phyloP scores from a whole-genome alignment of 1,140 invertebrate genomes.

The Lasioglossum baleicum region DNA sequence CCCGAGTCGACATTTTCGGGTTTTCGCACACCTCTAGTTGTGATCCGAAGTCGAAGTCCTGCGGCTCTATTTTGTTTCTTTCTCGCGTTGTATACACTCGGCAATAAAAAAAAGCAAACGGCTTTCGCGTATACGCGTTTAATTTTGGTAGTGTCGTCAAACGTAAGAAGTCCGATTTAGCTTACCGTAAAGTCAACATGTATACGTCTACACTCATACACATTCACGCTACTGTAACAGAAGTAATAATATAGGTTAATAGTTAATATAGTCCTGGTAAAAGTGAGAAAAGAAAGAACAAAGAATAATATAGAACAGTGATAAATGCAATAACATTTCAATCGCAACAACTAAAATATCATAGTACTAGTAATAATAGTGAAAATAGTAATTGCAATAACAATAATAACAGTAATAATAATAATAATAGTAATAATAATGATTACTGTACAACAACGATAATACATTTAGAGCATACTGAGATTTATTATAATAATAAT shows the following conservation, averaged over 20 bases:
- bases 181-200: slow-evolving; percentile 10
- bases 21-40: too few species aligned
- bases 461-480: slow-evolving; percentile 74
- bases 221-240: slow-evolving; percentile 66
- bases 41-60: not conserved
- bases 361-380: slow-evolving; percentile 65
- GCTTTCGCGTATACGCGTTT: not conserved
- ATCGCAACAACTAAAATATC: slow-evolving; percentile 6
- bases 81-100: not conserved
- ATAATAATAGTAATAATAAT: slow-evolving; percentile 1
- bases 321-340: not conserved
- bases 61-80: not conserved
- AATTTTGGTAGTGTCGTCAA: not conserved
- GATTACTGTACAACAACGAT: slow-evolving; percentile 32
- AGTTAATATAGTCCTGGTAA: not conserved
- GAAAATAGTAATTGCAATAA: too few species aligned
- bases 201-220: slow-evolving; percentile 31
- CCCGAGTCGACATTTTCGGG: too few species aligned
- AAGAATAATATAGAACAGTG: not conserved
- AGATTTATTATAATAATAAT: slow-evolving; percentile 76
- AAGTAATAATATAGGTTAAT: slow-evolving; percentile 46
- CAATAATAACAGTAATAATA: not conserved
- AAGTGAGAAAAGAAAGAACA: not conserved
- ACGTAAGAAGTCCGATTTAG: not conserved
- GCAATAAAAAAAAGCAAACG: not conserved